Evolutionary conservation across 1,140 invertebrate species (phyloP).

Genomic region (Zeugodacus cucurbitae): DNA sequence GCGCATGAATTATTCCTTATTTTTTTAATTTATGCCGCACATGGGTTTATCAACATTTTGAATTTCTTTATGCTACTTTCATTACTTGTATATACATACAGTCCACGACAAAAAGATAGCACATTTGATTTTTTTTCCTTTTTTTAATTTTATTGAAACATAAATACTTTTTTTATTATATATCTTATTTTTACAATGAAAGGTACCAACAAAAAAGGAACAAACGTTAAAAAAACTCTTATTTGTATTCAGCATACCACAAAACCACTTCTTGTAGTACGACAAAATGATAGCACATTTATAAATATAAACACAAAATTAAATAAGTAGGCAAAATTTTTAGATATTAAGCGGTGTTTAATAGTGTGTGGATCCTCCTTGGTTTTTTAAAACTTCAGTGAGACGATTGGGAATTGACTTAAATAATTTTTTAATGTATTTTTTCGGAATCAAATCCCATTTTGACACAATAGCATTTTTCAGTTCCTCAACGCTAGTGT

Average conservation of each 20-base stretch:
- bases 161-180: neutral
- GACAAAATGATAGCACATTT: neutral
- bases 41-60: no score
- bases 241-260: neutral
- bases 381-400: slow-evolving; percentile 1
- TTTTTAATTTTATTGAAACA: neutral
- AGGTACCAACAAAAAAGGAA: neutral
- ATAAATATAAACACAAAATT: neutral
- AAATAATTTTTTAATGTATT: neutral
- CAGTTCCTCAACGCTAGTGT: neutral
- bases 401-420: slow-evolving; percentile 9
- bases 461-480: neutral
- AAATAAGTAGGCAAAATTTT: neutral
- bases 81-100: neutral
- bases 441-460: neutral
- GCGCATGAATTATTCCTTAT: no score
- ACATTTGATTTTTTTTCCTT: neutral
- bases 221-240: neutral
- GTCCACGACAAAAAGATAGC: neutral
- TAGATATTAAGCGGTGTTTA: neutral
- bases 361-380: no score
- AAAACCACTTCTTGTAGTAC: neutral
- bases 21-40: no score
- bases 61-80: no score
- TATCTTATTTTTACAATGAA: neutral